Evolutionary conservation across 2,113 vertebrate species (phyloP).

Genomic region (Calyptommatus sinebrachiatus): DNA sequence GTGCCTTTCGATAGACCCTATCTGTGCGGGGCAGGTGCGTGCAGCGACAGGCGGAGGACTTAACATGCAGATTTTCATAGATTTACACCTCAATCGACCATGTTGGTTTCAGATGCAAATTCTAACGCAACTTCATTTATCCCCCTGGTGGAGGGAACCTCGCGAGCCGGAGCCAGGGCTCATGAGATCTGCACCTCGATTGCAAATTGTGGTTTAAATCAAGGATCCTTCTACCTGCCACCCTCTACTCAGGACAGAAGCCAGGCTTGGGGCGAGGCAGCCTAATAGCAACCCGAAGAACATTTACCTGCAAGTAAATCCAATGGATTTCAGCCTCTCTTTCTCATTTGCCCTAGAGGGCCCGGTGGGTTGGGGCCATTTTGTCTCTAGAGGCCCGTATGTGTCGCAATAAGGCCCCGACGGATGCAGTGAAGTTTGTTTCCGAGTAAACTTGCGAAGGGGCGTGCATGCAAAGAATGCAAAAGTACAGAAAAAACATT

Average conservation of each 20-base stretch:
- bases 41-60: conserved; percentile 65
- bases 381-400: background rate
- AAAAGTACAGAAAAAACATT: background rate
- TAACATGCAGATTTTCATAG: conserved; percentile 76
- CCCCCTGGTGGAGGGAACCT: background rate
- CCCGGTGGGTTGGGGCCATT: too few species aligned
- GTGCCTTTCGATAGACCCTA: conserved; percentile 74
- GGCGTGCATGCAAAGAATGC: too few species aligned
- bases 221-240: background rate
- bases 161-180: conserved; percentile 16
- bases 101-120: conserved; percentile 68
- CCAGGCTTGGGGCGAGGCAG: background rate
- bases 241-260: background rate
- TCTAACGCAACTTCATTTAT: conserved; percentile 52
- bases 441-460: background rate
- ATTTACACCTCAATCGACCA: conserved; percentile 74
- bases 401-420: background rate
- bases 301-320: conserved; percentile 18
- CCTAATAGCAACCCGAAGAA: background rate
- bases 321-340: background rate
- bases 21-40: conserved; percentile 74
- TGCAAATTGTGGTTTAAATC: background rate
- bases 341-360: background rate
- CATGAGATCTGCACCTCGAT: conserved; percentile 13
- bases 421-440: background rate